Conservation (phyloP, 2,888 invertebrate species). For the Calliopum simillimum region DNA sequence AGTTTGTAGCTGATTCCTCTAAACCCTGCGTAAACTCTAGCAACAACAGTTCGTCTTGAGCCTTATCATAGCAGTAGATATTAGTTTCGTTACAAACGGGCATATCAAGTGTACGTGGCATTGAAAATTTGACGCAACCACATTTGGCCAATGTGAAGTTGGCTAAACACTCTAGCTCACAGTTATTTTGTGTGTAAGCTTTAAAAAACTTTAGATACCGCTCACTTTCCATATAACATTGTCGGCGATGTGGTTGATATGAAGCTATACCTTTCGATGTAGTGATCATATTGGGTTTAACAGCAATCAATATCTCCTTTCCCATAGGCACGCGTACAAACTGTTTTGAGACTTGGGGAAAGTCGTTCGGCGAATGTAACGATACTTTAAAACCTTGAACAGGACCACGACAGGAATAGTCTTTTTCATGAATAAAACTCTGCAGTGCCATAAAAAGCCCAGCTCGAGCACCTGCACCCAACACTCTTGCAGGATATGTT, state of each 20-base stretch:
- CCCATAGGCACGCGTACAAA: slow-evolving; percentile 76
- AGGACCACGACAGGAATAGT: slow-evolving; percentile 78
- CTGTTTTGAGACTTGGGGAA: slow-evolving; percentile 75
- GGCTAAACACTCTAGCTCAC: slow-evolving; percentile 77
- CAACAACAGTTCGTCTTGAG: slow-evolving; percentile 59
- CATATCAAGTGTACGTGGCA: slow-evolving; percentile 69
- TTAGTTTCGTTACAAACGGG: slow-evolving; percentile 65
- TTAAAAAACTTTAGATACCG: slow-evolving; percentile 74
- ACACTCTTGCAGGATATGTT: slow-evolving; percentile 76
- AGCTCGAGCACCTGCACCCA: slow-evolving; percentile 75
- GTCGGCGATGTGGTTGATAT: slow-evolving; percentile 72
- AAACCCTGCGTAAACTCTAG: slow-evolving; percentile 59
- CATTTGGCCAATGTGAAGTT: slow-evolving; percentile 75
- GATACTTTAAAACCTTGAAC: slow-evolving; percentile 80
- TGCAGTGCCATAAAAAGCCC: slow-evolving; percentile 74
- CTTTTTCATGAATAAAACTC: slow-evolving; percentile 73
- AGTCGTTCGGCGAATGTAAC: slow-evolving; percentile 77
- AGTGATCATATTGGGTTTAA: slow-evolving; percentile 81
- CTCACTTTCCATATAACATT: slow-evolving; percentile 77
- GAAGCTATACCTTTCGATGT: slow-evolving; percentile 74
- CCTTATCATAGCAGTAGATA: slow-evolving; percentile 63
- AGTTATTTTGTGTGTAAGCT: slow-evolving; percentile 79
- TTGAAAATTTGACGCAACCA: slow-evolving; percentile 78
- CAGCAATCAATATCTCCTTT: slow-evolving; percentile 76
- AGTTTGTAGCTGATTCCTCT: slow-evolving; percentile 42